A percentile compares a stretch with the other conserved stretches of the same genome.
Conservation (phyloP, 2,888 invertebrate species). For the Parnassius orleans region DNA sequence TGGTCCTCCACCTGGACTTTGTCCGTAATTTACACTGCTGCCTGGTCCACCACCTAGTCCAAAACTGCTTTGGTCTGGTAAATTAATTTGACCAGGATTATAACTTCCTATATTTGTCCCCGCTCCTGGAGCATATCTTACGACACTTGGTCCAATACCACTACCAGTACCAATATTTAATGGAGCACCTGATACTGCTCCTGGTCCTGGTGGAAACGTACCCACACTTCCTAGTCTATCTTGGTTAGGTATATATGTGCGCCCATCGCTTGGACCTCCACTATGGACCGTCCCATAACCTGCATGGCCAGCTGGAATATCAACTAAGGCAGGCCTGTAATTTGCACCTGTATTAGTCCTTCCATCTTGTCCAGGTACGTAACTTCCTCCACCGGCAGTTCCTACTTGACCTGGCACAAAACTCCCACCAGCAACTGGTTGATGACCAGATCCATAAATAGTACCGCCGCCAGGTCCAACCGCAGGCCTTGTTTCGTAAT, state of each 20-base stretch:
- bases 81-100: constrained; percentile 25
- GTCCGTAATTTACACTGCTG: constrained; percentile 21
- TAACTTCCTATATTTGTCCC: constrained; percentile 15
- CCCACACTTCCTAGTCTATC: not conserved
- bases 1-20: constrained; percentile 25
- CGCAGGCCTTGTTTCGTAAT: constrained; percentile 9
- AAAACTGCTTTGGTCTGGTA: constrained; percentile 7
- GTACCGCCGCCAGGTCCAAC: not conserved
- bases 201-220: not conserved
- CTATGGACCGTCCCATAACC: constrained; percentile 3
- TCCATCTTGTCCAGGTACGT: not conserved
- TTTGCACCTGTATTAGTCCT: not conserved
- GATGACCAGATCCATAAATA: not conserved
- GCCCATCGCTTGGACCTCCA: constrained; percentile 2
- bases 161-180: not conserved
- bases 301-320: constrained; percentile 15
- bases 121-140: constrained; percentile 18
- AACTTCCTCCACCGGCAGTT: not conserved
- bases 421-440: not conserved
- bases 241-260: constrained; percentile 3
- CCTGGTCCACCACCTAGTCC: constrained; percentile 13
- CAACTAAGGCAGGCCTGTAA: constrained; percentile 9
- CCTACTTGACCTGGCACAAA: not conserved
- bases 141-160: constrained; percentile 1
- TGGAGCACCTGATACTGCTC: not conserved